Evolutionary conservation across 2,797 vertebrate genomes (phyloP).

Genomic region (Valencia hispanica): DNA sequence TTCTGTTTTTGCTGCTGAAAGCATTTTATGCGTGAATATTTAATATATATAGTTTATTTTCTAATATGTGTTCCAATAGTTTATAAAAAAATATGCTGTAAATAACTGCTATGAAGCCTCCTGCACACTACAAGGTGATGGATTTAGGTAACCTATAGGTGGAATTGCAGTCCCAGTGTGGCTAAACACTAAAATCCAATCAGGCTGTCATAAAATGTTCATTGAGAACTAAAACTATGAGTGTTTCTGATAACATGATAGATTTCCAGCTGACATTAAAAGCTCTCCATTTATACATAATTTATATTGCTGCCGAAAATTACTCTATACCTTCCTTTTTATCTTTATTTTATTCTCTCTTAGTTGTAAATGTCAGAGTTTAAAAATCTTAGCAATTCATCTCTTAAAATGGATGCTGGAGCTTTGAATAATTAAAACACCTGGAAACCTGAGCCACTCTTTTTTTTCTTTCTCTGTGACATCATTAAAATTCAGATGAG

Average conservation of each 20-base stretch:
- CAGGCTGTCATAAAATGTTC: not conserved
- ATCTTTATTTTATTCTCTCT: not conserved
- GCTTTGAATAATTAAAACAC: constrained; percentile 4
- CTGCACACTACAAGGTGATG: not conserved
- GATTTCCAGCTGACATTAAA: not conserved
- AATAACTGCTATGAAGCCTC: not conserved
- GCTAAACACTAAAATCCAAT: not conserved
- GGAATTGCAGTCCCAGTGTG: not conserved
- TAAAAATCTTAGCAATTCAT: not conserved
- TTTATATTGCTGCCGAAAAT: not conserved
- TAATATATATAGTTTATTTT: not conserved
- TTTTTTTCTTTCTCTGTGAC: not conserved
- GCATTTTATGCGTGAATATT: not conserved
- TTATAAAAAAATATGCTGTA: not conserved
- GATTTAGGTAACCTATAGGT: not conserved
- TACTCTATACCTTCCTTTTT: not conserved
- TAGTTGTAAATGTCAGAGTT: not conserved
- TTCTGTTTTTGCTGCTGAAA: not conserved
- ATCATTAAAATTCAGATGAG: not conserved
- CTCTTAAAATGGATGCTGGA: not conserved
- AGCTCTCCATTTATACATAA: not conserved
- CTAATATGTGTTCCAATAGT: not conserved
- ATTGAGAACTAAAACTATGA: too few relatives aligned
- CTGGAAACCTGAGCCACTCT: constrained; percentile 9
- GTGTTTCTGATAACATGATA: not conserved